Evolutionary conservation across 2,113 vertebrate genomes (phyloP).

Genomic region (Ammodytes marinus): DNA sequence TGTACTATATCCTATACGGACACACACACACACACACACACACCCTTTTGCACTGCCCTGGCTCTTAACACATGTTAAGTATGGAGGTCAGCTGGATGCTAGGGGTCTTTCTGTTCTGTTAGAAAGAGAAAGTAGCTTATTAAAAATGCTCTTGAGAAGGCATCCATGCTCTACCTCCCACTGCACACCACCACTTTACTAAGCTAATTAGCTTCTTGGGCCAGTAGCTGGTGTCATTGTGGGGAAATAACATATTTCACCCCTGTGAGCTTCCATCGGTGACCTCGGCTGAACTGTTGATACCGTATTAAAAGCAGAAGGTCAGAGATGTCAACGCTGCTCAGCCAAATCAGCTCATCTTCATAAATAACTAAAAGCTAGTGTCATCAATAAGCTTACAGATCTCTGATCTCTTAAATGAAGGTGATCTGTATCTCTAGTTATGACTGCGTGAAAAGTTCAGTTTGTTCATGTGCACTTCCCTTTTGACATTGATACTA

Average conservation of each 20-base stretch:
- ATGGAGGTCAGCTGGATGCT: slow-evolving; percentile 73
- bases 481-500: slow-evolving; percentile 32
- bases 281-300: slow-evolving; percentile 69
- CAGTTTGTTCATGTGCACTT: background rate
- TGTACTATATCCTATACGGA: slow-evolving; percentile 4
- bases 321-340: slow-evolving; percentile 49
- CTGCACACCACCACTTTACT: slow-evolving; percentile 68
- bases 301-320: slow-evolving; percentile 57
- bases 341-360: slow-evolving; percentile 42
- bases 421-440: slow-evolving; percentile 17
- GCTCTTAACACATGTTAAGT: slow-evolving; percentile 76
- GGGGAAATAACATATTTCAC: slow-evolving; percentile 79
- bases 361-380: slow-evolving; percentile 46
- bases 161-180: slow-evolving; percentile 64
- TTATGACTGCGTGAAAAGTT: slow-evolving; percentile 21
- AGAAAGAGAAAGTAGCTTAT: slow-evolving; percentile 82
- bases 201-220: slow-evolving; percentile 81
- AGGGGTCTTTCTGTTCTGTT: slow-evolving; percentile 71
- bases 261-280: slow-evolving; percentile 67
- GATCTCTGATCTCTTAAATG: slow-evolving; percentile 26
- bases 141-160: slow-evolving; percentile 78
- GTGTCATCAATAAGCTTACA: slow-evolving; percentile 54
- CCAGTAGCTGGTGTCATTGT: slow-evolving; percentile 70
- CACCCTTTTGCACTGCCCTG: slow-evolving; percentile 49
- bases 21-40: background rate